phyloP scores from a whole-genome alignment of 2,113 vertebrate species.

The Etheostoma spectabile region DNA sequence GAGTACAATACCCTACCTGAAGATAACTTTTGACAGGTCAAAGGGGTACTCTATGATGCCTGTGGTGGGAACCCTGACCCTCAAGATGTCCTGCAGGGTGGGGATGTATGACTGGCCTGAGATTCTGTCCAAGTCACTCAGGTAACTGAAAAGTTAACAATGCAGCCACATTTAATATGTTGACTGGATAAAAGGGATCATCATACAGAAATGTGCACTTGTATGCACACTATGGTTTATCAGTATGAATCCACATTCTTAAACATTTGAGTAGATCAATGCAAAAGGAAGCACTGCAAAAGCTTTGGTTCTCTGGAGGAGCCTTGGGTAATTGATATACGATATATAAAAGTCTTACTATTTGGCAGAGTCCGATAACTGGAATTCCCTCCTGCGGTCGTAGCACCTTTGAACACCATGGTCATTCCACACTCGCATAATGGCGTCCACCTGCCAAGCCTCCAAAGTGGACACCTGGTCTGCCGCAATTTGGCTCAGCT shows the following conservation, averaged over 20 bases:
- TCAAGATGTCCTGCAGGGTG: slow-evolving; percentile 86
- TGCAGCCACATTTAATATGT: background rate
- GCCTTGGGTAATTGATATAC: background rate
- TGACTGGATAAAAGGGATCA: background rate
- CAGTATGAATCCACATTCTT: background rate
- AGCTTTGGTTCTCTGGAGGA: background rate
- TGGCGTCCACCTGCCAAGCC: slow-evolving; percentile 83
- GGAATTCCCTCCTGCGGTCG: slow-evolving; percentile 84
- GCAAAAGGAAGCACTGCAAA: background rate
- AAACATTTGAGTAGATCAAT: background rate
- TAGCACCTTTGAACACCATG: slow-evolving; percentile 87
- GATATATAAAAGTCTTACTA: slow-evolving; percentile 80
- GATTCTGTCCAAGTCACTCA: slow-evolving; percentile 86
- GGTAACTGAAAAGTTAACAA: slow-evolving; percentile 81
- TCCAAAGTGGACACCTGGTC: slow-evolving; percentile 75
- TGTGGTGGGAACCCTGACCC: slow-evolving; percentile 86
- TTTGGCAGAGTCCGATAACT: slow-evolving; percentile 89
- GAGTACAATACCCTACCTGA: slow-evolving; percentile 80
- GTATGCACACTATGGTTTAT: background rate
- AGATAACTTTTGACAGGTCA: slow-evolving; percentile 84
- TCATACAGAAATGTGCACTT: background rate
- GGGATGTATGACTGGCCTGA: slow-evolving; percentile 80
- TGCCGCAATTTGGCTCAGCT: slow-evolving; percentile 80
- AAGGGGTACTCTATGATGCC: slow-evolving; percentile 91
- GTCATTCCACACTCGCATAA: slow-evolving; percentile 87